Conservation (phyloP, 2,113 vertebrate species). For the Sylvilagus bachmani region DNA sequence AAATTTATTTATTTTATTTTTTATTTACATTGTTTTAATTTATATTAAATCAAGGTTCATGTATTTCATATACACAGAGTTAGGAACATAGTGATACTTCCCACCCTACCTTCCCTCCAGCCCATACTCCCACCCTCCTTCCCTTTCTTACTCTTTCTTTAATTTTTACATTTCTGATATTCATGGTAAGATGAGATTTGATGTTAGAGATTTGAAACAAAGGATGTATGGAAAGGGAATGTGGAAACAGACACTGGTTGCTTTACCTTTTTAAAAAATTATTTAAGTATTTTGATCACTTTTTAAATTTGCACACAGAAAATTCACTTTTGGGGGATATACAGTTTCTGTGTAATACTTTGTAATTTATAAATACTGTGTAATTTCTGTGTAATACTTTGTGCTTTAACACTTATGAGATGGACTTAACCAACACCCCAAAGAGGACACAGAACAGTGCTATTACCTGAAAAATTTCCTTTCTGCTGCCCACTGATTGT, state of each 20-base stretch:
- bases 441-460: neutral
- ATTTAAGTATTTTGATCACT: slow-evolving; percentile 23
- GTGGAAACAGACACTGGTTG: neutral
- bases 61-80: too few relatives aligned
- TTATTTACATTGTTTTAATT: too few relatives aligned
- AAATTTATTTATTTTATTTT: too few relatives aligned
- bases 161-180: neutral
- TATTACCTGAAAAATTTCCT: neutral
- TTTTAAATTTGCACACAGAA: neutral
- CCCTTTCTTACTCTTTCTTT: too few relatives aligned
- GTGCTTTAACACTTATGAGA: neutral
- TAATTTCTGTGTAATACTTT: too few relatives aligned
- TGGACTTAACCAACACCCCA: neutral
- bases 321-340: neutral
- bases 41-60: too few relatives aligned
- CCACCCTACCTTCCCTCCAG: too few relatives aligned
- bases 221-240: neutral
- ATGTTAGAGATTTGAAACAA: neutral
- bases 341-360: neutral
- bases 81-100: too few relatives aligned
- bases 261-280: neutral
- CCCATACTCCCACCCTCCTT: too few relatives aligned
- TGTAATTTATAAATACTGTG: too few relatives aligned
- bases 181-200: neutral
- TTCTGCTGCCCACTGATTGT: neutral